Evolutionary conservation across 1,140 invertebrate species (phyloP).

Genomic region (Papilio xuthus): DNA sequence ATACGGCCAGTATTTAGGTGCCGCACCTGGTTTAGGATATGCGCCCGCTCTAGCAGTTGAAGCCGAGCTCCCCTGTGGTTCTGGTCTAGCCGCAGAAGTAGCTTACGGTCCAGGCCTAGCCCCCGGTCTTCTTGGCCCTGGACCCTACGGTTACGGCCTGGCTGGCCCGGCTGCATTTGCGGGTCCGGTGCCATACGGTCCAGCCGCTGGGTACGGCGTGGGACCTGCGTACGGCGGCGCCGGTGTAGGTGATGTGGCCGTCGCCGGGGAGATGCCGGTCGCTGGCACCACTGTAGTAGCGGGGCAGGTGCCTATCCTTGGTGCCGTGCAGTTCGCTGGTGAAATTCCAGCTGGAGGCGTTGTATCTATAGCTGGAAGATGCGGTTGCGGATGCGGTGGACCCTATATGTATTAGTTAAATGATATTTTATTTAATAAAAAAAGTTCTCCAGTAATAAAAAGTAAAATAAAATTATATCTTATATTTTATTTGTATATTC

Average conservation of each 20-base stretch:
- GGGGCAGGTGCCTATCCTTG: slow-evolving; percentile 56
- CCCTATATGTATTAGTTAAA: slow-evolving; percentile 45
- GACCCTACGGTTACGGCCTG: background rate
- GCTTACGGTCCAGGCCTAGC: slow-evolving; percentile 12
- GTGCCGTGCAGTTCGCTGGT: slow-evolving; percentile 54
- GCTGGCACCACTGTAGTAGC: slow-evolving; percentile 53
- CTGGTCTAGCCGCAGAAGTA: background rate
- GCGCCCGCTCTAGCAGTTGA: background rate
- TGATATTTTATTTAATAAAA: background rate
- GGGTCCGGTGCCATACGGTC: background rate
- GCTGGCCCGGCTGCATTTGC: slow-evolving; percentile 1
- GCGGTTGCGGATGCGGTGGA: slow-evolving; percentile 49
- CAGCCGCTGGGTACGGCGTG: background rate
- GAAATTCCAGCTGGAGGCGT: slow-evolving; percentile 51
- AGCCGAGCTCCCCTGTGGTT: background rate
- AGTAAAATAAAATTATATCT: background rate
- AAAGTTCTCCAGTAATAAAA: background rate
- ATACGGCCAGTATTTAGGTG: slow-evolving; percentile 14
- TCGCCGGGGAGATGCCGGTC: slow-evolving; percentile 55
- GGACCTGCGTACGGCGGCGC: slow-evolving; percentile 50
- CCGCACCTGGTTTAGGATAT: slow-evolving; percentile 18
- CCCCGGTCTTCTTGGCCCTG: background rate
- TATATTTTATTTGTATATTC: background rate
- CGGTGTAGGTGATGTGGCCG: slow-evolving; percentile 52
- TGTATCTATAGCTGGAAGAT: slow-evolving; percentile 51